Percentiles rank a stretch among this genome's conserved stretches.
phyloP scores from a whole-genome alignment of 2,113 vertebrate genomes.

The Pteruthius melanotis region DNA sequence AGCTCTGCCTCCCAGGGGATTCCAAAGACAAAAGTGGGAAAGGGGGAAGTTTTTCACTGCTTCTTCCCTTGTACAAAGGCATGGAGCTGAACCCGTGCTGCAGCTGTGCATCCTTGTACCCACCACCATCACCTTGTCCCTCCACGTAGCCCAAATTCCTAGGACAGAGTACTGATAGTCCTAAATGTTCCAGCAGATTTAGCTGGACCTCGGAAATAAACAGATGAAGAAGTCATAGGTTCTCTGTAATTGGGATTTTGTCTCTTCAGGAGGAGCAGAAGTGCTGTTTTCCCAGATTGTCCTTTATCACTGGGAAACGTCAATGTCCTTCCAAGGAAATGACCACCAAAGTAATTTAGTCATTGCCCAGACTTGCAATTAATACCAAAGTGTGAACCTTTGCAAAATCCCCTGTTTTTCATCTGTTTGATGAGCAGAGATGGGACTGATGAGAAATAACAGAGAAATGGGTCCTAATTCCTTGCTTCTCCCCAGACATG shows the following conservation, averaged over 20 bases:
- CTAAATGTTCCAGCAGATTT: not conserved
- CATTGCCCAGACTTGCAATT: not conserved
- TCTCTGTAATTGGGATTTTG: not conserved
- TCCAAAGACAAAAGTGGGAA: not conserved
- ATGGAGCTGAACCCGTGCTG: not conserved
- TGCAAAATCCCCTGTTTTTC: not conserved
- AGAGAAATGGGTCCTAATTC: not conserved
- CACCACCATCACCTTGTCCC: not conserved
- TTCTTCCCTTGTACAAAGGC: not conserved
- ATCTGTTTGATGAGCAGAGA: not conserved
- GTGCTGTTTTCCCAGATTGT: not conserved
- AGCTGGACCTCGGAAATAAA: not conserved
- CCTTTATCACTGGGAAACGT: not conserved
- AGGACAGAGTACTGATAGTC: not conserved
- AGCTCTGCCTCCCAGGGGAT: not conserved
- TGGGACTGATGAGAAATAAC: not conserved
- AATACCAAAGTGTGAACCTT: not conserved
- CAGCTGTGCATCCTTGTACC: no score
- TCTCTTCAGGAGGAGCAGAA: not conserved
- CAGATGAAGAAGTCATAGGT: not conserved
- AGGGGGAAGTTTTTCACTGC: not conserved
- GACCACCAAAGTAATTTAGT: not conserved
- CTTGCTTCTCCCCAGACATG: not conserved
- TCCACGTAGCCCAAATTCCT: not conserved
- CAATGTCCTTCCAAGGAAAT: rapidly evolving